Evolutionary conservation across 2,113 vertebrate species (phyloP).

Genomic region (Poeciliopsis retropinna): DNA sequence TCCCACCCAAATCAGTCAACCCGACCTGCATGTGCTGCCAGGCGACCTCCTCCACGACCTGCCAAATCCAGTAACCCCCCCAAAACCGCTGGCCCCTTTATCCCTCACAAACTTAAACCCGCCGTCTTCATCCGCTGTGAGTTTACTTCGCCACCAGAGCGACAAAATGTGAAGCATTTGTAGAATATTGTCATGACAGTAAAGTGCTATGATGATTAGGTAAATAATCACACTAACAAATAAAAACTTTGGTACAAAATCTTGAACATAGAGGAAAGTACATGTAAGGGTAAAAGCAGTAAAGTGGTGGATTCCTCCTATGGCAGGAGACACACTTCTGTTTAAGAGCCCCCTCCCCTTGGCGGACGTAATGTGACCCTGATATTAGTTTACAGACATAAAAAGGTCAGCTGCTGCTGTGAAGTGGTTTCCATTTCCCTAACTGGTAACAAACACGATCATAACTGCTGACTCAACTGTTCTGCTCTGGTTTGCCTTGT

Average conservation of each 20-base stretch:
- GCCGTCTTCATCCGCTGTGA: conserved; percentile 64
- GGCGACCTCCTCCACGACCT: conserved; percentile 95
- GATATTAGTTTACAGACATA: conserved; percentile 38
- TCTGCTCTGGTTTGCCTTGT: conserved; percentile 61
- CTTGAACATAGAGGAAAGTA: conserved; percentile 43
- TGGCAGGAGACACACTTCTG: conserved; percentile 93
- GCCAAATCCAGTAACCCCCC: conserved; percentile 94
- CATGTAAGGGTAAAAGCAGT: conserved; percentile 67
- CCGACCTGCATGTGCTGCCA: conserved; percentile 99
- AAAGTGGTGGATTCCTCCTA: conserved; percentile 97
- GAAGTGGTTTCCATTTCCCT: conserved; percentile 38
- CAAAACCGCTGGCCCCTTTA: conserved; percentile 21
- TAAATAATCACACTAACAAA: conserved; percentile 55
- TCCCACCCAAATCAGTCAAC: conserved; percentile 96
- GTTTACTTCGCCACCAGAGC: conserved; percentile 50
- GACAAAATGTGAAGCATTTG: conserved; percentile 53
- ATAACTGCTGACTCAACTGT: conserved; percentile 56
- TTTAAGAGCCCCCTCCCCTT: conserved; percentile 63
- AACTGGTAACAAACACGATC: conserved; percentile 52
- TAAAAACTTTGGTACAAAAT: conserved; percentile 39
- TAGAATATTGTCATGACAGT: conserved; percentile 59
- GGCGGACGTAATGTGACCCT: conserved; percentile 52
- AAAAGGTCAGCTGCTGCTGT: conserved; percentile 49
- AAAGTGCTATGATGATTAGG: conserved; percentile 60
- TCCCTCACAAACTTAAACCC: conserved; percentile 44